Evolutionary conservation across 2,113 vertebrate genomes (phyloP).

Genomic region (Natator depressus): DNA sequence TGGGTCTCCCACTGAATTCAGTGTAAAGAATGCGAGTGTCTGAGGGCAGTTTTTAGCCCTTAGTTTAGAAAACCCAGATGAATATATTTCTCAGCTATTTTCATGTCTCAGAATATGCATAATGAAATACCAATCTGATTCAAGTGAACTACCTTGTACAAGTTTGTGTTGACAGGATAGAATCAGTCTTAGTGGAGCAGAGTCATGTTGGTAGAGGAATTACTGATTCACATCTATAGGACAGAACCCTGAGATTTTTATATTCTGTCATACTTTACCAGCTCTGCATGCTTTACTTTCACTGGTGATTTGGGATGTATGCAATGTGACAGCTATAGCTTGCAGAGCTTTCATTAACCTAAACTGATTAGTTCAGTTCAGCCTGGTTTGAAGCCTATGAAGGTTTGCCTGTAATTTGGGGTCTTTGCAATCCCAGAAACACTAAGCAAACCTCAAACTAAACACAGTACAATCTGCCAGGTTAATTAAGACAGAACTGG

Average conservation of each 20-base stretch:
- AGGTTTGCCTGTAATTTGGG: background rate
- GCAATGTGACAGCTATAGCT: background rate
- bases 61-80: background rate
- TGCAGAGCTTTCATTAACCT: background rate
- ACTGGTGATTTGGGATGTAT: background rate
- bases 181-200: accelerated
- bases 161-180: background rate
- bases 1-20: background rate
- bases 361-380: background rate
- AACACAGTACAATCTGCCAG: background rate
- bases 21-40: background rate
- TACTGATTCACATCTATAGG: background rate
- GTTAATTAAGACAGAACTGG: background rate
- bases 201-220: background rate
- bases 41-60: background rate
- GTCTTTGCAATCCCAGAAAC: background rate
- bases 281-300: background rate
- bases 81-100: background rate
- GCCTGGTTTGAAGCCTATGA: background rate
- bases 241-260: background rate
- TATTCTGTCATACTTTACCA: background rate
- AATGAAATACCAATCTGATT: background rate
- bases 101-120: background rate
- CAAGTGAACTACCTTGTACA: background rate
- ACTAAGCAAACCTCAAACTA: background rate